phyloP scores from a whole-genome alignment of 2,888 invertebrate species.

The Melikaiella ostensackeni region DNA sequence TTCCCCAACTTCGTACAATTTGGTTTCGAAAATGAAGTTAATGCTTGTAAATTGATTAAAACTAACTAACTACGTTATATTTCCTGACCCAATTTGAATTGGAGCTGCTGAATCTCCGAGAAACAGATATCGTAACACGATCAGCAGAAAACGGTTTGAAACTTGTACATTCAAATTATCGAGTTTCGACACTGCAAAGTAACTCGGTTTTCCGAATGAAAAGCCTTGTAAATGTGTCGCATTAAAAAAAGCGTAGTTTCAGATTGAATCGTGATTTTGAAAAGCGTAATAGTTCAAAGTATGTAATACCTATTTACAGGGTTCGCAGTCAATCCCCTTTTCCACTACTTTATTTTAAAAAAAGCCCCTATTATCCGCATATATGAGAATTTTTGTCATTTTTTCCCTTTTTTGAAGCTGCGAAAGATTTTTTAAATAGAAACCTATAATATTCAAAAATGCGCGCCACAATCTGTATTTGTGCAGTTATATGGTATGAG shows the following conservation, averaged over 20 bases:
- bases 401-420: too few species aligned
- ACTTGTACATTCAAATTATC: slow-evolving; percentile 33
- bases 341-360: too few species aligned
- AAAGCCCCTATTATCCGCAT: too few species aligned
- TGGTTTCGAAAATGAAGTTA: slow-evolving; percentile 19
- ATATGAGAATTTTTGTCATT: too few species aligned
- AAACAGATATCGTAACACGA: slow-evolving; percentile 7
- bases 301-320: too few species aligned
- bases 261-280: background rate
- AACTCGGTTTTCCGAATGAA: slow-evolving; percentile 1
- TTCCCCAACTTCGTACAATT: background rate
- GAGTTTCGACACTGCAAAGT: background rate
- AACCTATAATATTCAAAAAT: too few species aligned
- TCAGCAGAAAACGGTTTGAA: slow-evolving; percentile 22
- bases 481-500: too few species aligned
- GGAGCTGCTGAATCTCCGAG: slow-evolving; percentile 26
- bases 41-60: slow-evolving; percentile 15
- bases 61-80: slow-evolving; percentile 23
- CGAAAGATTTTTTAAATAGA: too few species aligned
- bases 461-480: too few species aligned
- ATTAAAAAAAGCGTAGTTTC: background rate
- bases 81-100: slow-evolving; percentile 25
- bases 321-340: too few species aligned
- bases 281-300: background rate
- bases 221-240: background rate